Percentiles rank a stretch among this genome's conserved stretches.
phyloP scores from a whole-genome alignment of 2,888 invertebrate genomes.

The Hirudinaria manillensis region DNA sequence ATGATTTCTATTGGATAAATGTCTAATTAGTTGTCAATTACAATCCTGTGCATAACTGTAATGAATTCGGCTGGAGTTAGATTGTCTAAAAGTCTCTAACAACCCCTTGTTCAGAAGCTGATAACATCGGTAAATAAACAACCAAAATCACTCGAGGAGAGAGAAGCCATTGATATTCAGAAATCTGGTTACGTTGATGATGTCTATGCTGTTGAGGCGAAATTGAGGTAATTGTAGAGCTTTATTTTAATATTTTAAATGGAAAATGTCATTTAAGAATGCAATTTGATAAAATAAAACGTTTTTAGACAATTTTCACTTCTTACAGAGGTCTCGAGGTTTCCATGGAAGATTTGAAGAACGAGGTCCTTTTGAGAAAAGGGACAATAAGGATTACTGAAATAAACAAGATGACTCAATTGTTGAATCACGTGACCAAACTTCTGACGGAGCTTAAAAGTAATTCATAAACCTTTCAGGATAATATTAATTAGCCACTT shows the following conservation, averaged over 20 bases:
- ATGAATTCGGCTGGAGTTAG: too few species aligned
- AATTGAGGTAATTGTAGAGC: not conserved
- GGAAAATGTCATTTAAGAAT: too few species aligned
- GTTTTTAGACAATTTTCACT: not conserved
- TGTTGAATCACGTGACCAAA: conserved; percentile 4
- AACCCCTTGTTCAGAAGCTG: not conserved
- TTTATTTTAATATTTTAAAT: not conserved
- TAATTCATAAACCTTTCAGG: not conserved
- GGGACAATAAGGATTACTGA: not conserved
- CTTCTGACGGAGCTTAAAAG: conserved; percentile 10
- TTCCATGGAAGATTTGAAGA: conserved; percentile 5
- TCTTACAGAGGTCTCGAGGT: conserved; percentile 14
- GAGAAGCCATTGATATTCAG: conserved; percentile 5
- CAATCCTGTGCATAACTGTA: too few species aligned
- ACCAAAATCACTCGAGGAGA: not conserved
- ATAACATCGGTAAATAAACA: not conserved
- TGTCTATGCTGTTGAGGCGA: not conserved
- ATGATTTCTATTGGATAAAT: too few species aligned
- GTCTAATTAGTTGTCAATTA: too few species aligned
- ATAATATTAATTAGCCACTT: not conserved
- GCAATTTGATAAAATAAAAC: not conserved
- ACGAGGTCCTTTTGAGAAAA: conserved; percentile 2
- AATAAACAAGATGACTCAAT: conserved; percentile 1
- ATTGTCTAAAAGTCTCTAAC: too few species aligned
- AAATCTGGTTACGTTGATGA: conserved; percentile 14